Conservation (phyloP, 2,888 invertebrate genomes). For the Anthrax anthrax region DNA sequence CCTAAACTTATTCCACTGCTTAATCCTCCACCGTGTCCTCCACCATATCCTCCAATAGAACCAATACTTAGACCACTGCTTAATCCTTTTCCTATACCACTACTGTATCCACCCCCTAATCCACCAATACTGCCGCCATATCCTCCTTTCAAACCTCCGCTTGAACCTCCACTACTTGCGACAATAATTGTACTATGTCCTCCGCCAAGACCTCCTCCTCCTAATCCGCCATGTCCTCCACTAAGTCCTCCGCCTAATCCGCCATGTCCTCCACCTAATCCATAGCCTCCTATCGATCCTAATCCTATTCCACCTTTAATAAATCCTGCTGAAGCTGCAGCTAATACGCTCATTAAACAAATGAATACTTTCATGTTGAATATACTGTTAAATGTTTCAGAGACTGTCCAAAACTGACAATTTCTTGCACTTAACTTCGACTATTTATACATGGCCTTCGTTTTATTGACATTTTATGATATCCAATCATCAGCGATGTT, state of each 20-base stretch:
- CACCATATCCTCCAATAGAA: background rate
- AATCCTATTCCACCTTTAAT: background rate
- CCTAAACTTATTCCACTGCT: too few relatives aligned
- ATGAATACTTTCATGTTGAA: conserved; percentile 6
- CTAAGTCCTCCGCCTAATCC: background rate
- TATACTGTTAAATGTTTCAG: background rate
- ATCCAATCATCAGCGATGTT: too few relatives aligned
- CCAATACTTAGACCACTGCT: background rate
- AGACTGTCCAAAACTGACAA: conserved; percentile 2
- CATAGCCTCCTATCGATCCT: background rate
- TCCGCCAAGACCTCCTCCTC: too few relatives aligned
- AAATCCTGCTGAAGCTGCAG: conserved; percentile 3
- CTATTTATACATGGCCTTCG: background rate
- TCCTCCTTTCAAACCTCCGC: too few relatives aligned
- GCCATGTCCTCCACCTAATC: background rate
- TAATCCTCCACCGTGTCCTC: too few relatives aligned
- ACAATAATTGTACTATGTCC: too few relatives aligned
- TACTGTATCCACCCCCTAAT: too few relatives aligned
- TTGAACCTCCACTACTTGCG: too few relatives aligned
- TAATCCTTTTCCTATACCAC: background rate
- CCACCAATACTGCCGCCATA: too few relatives aligned
- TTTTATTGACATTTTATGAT: background rate
- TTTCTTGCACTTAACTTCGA: background rate
- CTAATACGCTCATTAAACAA: conserved; percentile 3
- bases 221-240: too few relatives aligned